Evolutionary conservation across 2,888 invertebrate species (phyloP).

Genomic region (Drosophila conformis): DNA sequence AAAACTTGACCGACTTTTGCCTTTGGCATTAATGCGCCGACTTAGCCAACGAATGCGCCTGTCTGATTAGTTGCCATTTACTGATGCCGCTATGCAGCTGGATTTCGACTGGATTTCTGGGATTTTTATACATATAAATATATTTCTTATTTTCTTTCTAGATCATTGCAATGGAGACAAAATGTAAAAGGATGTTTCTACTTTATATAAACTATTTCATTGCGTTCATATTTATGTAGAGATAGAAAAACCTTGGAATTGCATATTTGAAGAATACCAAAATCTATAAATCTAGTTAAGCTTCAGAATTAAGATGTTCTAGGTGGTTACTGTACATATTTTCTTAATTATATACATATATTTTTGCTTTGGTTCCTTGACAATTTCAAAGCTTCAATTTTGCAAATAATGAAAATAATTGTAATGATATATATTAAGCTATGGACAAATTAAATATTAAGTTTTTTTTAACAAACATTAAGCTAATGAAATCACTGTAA

Average conservation of each 20-base stretch:
- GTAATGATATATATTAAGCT: background rate
- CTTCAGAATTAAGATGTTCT: background rate
- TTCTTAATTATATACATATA: background rate
- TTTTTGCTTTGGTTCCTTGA: background rate
- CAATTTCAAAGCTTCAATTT: background rate
- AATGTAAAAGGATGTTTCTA: background rate
- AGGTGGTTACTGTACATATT: background rate
- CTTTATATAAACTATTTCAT: background rate
- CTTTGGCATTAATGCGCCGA: conserved; percentile 58
- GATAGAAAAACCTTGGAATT: background rate
- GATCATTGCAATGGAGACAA: background rate
- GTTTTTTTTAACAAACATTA: background rate
- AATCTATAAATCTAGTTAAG: background rate
- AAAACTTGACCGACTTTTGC: conserved; percentile 67
- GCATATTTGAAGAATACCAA: background rate
- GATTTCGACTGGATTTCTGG: background rate
- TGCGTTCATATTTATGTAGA: background rate
- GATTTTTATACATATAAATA: background rate
- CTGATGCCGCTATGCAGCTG: background rate
- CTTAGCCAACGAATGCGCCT: conserved; percentile 42
- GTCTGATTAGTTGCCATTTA: conserved; percentile 47
- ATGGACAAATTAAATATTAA: background rate
- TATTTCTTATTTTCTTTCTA: background rate
- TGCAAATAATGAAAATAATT: background rate
- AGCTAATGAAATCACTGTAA: background rate